A percentile compares a stretch with the other conserved stretches of the same genome.
Conservation (phyloP, 1,140 invertebrate species). For the Gerris buenoi region DNA sequence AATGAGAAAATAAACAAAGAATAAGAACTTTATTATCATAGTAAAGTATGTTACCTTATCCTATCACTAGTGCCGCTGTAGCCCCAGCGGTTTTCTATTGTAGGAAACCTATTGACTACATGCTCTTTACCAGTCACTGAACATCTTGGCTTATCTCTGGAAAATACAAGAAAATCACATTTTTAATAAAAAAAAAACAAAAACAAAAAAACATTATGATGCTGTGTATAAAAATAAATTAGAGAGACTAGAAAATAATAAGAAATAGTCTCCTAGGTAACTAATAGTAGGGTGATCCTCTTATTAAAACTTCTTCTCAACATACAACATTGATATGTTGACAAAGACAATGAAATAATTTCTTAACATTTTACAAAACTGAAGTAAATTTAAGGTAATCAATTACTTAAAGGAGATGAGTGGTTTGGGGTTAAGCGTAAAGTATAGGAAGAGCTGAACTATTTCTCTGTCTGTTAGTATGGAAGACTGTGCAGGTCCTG, state of each 20-base stretch:
- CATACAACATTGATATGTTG: not conserved
- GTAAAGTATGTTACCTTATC: slow-evolving; percentile 48
- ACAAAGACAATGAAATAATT: not conserved
- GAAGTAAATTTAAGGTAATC: too few relatives aligned
- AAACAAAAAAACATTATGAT: too few relatives aligned
- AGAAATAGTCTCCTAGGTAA: too few relatives aligned
- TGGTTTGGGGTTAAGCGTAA: slow-evolving; percentile 59
- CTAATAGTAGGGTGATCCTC: too few relatives aligned
- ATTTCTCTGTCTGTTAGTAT: slow-evolving; percentile 52
- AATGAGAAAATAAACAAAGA: too few relatives aligned
- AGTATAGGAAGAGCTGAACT: slow-evolving; percentile 67
- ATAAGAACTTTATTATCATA: too few relatives aligned
- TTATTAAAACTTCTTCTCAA: too few relatives aligned
- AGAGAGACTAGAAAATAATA: too few relatives aligned
- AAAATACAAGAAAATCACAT: too few relatives aligned
- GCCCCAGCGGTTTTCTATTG: slow-evolving; percentile 71
- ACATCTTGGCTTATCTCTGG: slow-evolving; percentile 54
- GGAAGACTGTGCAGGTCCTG: slow-evolving; percentile 58
- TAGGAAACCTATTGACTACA: slow-evolving; percentile 62
- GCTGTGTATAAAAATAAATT: too few relatives aligned
- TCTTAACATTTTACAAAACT: not conserved
- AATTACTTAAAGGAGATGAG: slow-evolving; percentile 20
- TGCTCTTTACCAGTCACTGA: slow-evolving; percentile 72
- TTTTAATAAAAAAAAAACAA: too few relatives aligned
- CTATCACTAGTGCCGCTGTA: slow-evolving; percentile 74